Conservation (phyloP, 1,140 invertebrate species). For the Branchinecta lynchi region DNA sequence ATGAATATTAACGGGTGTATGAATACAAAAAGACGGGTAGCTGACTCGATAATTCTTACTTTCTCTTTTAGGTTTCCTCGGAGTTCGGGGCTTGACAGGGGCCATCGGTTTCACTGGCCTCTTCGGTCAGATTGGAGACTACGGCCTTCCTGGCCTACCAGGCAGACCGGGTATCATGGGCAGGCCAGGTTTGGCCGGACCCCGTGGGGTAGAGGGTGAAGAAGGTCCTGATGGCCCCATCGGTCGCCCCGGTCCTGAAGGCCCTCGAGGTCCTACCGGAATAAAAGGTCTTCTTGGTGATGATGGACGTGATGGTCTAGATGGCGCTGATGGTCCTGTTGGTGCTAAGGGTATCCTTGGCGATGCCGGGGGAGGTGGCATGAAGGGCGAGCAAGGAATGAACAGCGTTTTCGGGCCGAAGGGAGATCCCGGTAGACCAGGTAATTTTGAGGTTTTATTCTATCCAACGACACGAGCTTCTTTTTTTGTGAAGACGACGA, state of each 20-base stretch:
- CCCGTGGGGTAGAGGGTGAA: constrained; percentile 8
- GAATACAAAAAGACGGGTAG: no score
- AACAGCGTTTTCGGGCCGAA: neutral
- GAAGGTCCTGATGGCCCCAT: neutral
- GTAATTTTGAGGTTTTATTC: neutral
- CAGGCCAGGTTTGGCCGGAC: constrained; percentile 22
- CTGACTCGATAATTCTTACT: constrained; percentile 22
- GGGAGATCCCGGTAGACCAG: neutral
- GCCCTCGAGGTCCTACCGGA: neutral
- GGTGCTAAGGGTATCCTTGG: neutral
- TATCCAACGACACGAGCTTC: no score
- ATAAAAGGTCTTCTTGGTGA: constrained; percentile 16
- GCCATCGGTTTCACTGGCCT: constrained; percentile 27
- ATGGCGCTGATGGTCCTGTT: neutral
- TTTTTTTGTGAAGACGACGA: no score
- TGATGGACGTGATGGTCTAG: neutral
- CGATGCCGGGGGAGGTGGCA: neutral
- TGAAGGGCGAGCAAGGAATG: neutral
- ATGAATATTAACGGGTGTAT: no score
- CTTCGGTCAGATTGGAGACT: constrained; percentile 8
- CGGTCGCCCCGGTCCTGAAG: neutral
- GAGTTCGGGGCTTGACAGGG: constrained; percentile 27
- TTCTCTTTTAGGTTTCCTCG: neutral
- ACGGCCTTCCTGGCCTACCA: constrained; percentile 26
- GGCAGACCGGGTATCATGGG: constrained; percentile 24